phyloP scores from a whole-genome alignment of 2,888 invertebrate genomes.

The Serrognathus titanus region DNA sequence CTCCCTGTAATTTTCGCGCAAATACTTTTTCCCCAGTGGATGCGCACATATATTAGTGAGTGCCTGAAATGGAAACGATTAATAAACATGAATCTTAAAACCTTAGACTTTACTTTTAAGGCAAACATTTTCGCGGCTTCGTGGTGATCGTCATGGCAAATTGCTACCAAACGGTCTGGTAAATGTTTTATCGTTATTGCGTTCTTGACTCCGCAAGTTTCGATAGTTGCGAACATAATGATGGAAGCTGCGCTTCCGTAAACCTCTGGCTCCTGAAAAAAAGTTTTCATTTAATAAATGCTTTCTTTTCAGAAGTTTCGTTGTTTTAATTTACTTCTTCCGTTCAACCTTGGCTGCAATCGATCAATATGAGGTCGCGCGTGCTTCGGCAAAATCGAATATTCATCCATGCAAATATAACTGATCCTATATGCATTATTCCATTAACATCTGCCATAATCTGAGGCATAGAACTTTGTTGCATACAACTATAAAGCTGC shows the following conservation, averaged over 20 bases:
- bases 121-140: slow-evolving; percentile 23
- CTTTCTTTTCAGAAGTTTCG: no score
- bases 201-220: slow-evolving; percentile 36
- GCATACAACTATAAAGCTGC: no score
- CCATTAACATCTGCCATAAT: no score
- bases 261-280: slow-evolving; percentile 30
- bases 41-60: slow-evolving; percentile 38
- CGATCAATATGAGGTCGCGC: neutral
- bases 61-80: slow-evolving; percentile 26
- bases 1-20: slow-evolving; percentile 28
- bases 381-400: no score
- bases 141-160: slow-evolving; percentile 22
- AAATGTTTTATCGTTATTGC: slow-evolving; percentile 35
- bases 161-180: slow-evolving; percentile 33
- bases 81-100: neutral
- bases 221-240: slow-evolving; percentile 42
- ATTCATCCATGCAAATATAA: no score
- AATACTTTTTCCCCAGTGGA: slow-evolving; percentile 30
- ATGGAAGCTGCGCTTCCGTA: slow-evolving; percentile 39
- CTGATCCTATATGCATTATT: no score
- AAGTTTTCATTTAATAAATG: neutral
- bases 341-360: no score
- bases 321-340: slow-evolving; percentile 3
- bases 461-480: no score
- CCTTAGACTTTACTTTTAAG: slow-evolving; percentile 20